Base-by-base conservation (phyloP, 2,797 vertebrate species). In the Prunella strophiata region DNA sequence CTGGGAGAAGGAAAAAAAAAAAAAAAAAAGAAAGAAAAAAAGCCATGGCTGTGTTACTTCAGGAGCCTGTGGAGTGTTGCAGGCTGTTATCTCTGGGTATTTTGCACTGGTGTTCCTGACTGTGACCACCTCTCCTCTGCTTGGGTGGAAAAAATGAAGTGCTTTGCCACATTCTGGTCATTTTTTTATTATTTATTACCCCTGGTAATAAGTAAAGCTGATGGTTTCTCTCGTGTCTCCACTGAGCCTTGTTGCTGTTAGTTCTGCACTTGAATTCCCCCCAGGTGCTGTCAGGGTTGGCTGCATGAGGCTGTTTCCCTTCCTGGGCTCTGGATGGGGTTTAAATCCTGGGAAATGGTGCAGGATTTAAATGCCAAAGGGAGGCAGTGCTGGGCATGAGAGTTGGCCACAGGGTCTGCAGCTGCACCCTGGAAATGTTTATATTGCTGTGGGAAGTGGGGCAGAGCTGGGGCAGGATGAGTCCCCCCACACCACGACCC, bases 401-500 rank as follows among this genome's bases (percentile, higher is more conserved):
- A 12, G 20, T 18, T 19, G 3, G 50, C 36, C 43, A 2, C 3
- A 3, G 54, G 26, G 43, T 18, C 2, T 8, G 45, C 52, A 59
- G 50, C 9, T 11, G 45, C 29, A 4, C 5, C 3, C 2, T 38
- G 70, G 30, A 42, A 50, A 58, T 1, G 0, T 19, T 38, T 43
- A 2, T 48, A 5, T 58, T 73, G 43, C 83, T 52, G n/a, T 30
- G 40, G 50, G 15, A 4, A 75, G 10, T 0, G 9, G 43, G 52
- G 40, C 50, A 63, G 70, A 65, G 21, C 57, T 78, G 62, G 61
- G 77, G 34, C 50, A 51, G 85, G 63, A 34, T 30, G 57, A 71
- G 4, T 17, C 9, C 38, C 70, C 13, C 13, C 57, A 26, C 55
- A 17, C 38, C 1, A 1, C 0, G 1, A 15, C 10, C 5, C n/a